These are phyloP conservation scores for Phoeniculus purpureus DNA, from an alignment of 2,797 vertebrate genomes.

Conservation along the genomic window DNA sequence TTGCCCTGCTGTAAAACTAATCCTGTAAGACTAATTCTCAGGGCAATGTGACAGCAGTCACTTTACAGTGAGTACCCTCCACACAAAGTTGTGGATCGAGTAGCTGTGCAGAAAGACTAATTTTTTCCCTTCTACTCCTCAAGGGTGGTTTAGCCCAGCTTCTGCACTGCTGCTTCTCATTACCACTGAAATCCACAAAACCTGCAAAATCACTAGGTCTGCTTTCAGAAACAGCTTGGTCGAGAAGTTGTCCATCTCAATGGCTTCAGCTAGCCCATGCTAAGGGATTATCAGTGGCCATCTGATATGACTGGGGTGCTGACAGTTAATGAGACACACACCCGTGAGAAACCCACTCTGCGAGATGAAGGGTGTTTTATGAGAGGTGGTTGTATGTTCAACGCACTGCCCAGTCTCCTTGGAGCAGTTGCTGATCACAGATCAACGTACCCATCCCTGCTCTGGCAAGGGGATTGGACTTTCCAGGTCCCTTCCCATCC, in stretches of 20 bases:
- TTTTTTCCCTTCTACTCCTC: neutral
- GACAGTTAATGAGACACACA: neutral
- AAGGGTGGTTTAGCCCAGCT: neutral
- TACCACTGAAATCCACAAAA: neutral
- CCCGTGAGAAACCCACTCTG: neutral
- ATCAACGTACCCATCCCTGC: too few relatives aligned
- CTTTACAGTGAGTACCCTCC: neutral
- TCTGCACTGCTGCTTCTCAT: neutral
- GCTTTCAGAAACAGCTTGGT: neutral
- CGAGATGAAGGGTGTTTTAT: slow-evolving; percentile 4
- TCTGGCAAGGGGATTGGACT: too few relatives aligned
- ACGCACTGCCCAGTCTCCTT: slow-evolving; percentile 11
- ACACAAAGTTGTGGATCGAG: neutral
- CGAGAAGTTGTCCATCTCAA: neutral
- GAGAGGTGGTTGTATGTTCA: slow-evolving; percentile 6
- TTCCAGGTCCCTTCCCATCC: too few relatives aligned
- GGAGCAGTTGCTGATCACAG: neutral
- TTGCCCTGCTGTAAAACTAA: neutral
- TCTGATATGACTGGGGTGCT: neutral
- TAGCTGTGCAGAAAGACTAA: neutral
- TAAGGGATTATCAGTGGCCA: neutral
- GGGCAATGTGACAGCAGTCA: neutral
- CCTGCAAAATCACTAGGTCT: neutral
- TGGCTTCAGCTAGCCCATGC: neutral
- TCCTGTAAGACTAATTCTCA: neutral